phyloP scores from a whole-genome alignment of 2,797 vertebrate genomes.

The Sandelia bainsii region DNA sequence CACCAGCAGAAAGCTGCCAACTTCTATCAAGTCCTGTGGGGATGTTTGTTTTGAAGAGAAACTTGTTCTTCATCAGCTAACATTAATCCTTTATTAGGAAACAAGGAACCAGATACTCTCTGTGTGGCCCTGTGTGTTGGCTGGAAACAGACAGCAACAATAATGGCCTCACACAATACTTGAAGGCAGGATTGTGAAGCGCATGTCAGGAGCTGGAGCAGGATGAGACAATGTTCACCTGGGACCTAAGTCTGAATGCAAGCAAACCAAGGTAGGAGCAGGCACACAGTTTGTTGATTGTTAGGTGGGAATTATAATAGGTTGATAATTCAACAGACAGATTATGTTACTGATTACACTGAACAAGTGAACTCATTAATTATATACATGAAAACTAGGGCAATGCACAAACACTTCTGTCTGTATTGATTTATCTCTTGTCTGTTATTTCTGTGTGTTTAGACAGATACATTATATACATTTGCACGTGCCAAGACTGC shows the following conservation, averaged over 20 bases:
- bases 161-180: constrained; percentile 12
- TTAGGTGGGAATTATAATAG: background rate
- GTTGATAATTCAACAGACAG: background rate
- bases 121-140: constrained; percentile 1
- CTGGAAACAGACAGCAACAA: background rate
- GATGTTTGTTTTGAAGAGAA: constrained; percentile 20
- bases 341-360: too few species aligned
- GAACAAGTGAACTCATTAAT: too few species aligned
- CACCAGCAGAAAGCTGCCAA: constrained; percentile 15
- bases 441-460: too few species aligned
- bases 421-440: too few species aligned
- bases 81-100: constrained; percentile 38
- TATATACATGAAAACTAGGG: too few species aligned
- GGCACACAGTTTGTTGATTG: background rate
- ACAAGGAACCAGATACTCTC: constrained; percentile 23
- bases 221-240: constrained; percentile 7
- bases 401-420: too few species aligned
- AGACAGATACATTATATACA: too few species aligned
- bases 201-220: constrained; percentile 2
- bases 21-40: constrained; percentile 16
- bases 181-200: background rate
- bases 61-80: constrained; percentile 14
- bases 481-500: too few species aligned
- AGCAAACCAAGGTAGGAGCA: background rate
- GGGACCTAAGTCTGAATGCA: constrained; percentile 7